These are phyloP conservation scores for Toxonevra muliebris DNA, from an alignment of 2,888 invertebrate species.

Conservation along the genomic window DNA sequence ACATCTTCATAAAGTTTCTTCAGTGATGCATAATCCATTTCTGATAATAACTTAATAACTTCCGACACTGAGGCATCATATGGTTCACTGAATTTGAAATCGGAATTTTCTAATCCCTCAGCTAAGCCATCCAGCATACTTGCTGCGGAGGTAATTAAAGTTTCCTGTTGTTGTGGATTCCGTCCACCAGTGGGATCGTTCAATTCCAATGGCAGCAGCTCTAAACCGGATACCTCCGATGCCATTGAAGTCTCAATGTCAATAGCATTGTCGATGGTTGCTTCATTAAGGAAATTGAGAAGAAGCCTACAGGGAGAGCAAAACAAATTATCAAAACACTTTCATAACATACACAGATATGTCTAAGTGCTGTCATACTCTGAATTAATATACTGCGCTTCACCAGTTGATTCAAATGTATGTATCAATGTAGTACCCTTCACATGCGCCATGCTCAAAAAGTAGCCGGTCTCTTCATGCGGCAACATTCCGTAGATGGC, in stretches of 20 bases:
- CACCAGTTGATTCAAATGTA: conserved; percentile 64
- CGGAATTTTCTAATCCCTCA: conserved; percentile 61
- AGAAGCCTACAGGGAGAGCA: conserved; percentile 46
- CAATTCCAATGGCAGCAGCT: conserved; percentile 54
- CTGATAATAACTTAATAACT: conserved; percentile 60
- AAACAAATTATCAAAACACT: background rate
- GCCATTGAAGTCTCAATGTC: conserved; percentile 64
- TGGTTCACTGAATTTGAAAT: conserved; percentile 63
- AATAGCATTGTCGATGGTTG: conserved; percentile 62
- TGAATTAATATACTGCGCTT: conserved; percentile 63
- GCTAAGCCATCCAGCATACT: conserved; percentile 59
- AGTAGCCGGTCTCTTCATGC: conserved; percentile 61
- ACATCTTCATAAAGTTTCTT: conserved; percentile 68
- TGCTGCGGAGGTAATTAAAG: conserved; percentile 55
- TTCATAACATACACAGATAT: background rate
- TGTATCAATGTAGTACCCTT: conserved; percentile 64
- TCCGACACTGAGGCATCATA: conserved; percentile 63
- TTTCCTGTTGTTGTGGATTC: conserved; percentile 60
- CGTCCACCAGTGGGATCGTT: conserved; percentile 64
- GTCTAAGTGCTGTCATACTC: conserved; percentile 50
- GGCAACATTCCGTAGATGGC: conserved; percentile 61
- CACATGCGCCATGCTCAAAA: conserved; percentile 60
- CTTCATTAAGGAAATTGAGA: conserved; percentile 60
- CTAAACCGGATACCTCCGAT: conserved; percentile 53
- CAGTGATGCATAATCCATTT: conserved; percentile 62